Conservation (phyloP, 2,888 invertebrate genomes). For the Chesias legatella region DNA sequence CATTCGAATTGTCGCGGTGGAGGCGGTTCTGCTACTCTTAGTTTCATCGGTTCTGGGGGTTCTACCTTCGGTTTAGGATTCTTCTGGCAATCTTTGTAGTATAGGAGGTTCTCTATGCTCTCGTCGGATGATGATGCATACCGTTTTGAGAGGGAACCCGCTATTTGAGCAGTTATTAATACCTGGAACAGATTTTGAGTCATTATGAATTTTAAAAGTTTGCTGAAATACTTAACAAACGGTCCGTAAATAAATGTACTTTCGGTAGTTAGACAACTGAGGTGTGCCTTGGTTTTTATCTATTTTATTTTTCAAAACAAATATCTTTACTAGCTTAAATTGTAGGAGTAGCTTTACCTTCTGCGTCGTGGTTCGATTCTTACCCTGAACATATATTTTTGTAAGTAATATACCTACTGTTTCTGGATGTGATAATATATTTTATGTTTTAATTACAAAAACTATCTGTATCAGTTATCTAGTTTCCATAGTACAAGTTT, state of each 20-base stretch:
- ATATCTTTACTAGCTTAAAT: too few relatives aligned
- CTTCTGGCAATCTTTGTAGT: constrained; percentile 61
- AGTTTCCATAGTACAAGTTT: too few relatives aligned
- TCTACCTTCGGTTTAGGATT: constrained; percentile 28
- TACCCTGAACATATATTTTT: too few relatives aligned
- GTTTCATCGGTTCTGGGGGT: not conserved
- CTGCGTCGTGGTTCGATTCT: too few relatives aligned
- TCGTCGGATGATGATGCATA: constrained; percentile 52
- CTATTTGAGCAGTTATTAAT: constrained; percentile 42
- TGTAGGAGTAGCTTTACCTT: too few relatives aligned
- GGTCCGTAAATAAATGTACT: not conserved
- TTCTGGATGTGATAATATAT: too few relatives aligned
- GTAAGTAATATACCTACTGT: too few relatives aligned
- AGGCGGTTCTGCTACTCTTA: constrained; percentile 12
- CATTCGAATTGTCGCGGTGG: constrained; percentile 33
- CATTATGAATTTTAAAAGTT: not conserved
- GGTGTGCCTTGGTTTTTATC: too few relatives aligned
- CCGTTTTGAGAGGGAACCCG: constrained; percentile 36
- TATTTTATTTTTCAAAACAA: too few relatives aligned
- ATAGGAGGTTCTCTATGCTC: constrained; percentile 66
- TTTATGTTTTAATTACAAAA: too few relatives aligned
- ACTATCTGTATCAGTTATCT: too few relatives aligned
- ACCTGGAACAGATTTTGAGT: constrained; percentile 43
- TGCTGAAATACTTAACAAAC: not conserved
- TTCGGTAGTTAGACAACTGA: too few relatives aligned